phyloP scores from a whole-genome alignment of 2,797 vertebrate genomes.

The Notolabrus celidotus region DNA sequence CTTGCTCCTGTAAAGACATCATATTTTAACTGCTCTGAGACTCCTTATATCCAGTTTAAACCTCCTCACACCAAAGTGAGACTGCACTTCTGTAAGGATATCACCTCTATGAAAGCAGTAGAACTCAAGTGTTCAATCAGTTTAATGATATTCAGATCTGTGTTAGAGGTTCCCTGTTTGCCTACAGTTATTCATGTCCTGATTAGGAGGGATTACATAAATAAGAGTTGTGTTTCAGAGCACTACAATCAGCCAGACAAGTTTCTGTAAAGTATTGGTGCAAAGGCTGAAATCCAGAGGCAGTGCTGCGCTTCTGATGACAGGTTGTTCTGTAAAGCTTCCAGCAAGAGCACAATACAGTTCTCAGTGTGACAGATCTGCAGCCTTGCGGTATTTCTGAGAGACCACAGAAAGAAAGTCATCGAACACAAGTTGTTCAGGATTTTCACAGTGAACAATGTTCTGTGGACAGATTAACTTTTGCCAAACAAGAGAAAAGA shows the following conservation, averaged over 20 bases:
- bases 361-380: conserved; percentile 30
- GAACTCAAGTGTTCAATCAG: background rate
- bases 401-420: conserved; percentile 1
- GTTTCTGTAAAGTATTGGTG: background rate
- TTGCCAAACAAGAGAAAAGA: background rate
- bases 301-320: background rate
- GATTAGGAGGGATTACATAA: background rate
- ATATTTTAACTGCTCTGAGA: background rate
- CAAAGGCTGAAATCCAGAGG: conserved; percentile 10
- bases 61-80: background rate
- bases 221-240: background rate
- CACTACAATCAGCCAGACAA: background rate
- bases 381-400: conserved; percentile 1
- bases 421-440: background rate
- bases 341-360: background rate
- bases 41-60: background rate
- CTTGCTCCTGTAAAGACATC: no score
- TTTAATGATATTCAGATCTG: background rate
- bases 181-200: background rate
- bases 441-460: conserved; percentile 3
- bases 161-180: background rate
- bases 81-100: background rate
- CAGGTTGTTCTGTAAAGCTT: conserved; percentile 12
- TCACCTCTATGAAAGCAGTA: background rate
- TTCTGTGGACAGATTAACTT: background rate